phyloP scores from a whole-genome alignment of 2,888 invertebrate genomes.

The Erebia palarica region DNA sequence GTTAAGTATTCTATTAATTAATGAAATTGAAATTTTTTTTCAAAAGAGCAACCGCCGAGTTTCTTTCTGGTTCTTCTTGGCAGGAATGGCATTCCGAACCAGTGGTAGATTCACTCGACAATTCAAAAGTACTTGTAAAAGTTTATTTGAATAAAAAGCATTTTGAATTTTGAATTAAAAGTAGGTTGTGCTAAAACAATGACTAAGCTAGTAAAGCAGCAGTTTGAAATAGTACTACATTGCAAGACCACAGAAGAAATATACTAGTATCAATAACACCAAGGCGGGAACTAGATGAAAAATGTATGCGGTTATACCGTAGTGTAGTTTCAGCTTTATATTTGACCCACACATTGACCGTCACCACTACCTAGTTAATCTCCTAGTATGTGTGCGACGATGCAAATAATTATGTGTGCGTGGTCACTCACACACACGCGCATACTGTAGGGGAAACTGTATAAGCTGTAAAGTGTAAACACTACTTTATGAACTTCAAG shows the following conservation, averaged over 20 bases:
- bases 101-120: too few species aligned
- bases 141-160: too few species aligned
- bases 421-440: constrained; percentile 29
- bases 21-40: too few species aligned
- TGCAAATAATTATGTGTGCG: not conserved
- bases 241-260: too few species aligned
- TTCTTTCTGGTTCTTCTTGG: too few species aligned
- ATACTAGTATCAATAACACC: not conserved
- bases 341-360: constrained; percentile 49
- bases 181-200: too few species aligned
- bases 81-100: too few species aligned
- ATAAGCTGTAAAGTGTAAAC: constrained; percentile 23
- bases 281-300: not conserved
- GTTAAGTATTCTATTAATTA: too few species aligned
- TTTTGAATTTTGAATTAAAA: too few species aligned
- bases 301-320: not conserved
- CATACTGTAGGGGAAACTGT: constrained; percentile 25
- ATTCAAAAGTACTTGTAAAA: too few species aligned
- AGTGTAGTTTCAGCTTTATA: constrained; percentile 7
- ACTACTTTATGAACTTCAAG: constrained; percentile 28
- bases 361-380: constrained; percentile 4
- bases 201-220: not conserved
- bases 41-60: too few species aligned
- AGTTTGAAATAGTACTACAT: not conserved
- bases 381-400: not conserved